phyloP scores from a whole-genome alignment of 2,113 vertebrate genomes.

The Seriola rivoliana region DNA sequence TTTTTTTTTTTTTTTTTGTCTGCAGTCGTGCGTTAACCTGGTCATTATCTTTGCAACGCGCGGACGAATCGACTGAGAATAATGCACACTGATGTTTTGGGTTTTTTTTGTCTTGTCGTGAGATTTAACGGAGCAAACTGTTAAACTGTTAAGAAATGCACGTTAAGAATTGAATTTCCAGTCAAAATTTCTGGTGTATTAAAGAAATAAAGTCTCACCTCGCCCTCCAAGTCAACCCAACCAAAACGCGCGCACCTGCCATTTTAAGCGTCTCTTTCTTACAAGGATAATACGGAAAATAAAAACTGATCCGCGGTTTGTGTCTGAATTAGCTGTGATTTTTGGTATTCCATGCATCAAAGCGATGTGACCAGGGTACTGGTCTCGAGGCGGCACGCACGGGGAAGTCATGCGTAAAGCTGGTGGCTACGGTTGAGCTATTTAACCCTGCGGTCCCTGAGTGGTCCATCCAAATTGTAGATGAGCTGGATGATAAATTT shows the following conservation, averaged over 20 bases:
- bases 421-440: conserved; percentile 53
- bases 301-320: conserved; percentile 30
- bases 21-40: conserved; percentile 38
- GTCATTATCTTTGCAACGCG: conserved; percentile 26
- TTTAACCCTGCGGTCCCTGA: conserved; percentile 76
- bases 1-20: conserved; percentile 11
- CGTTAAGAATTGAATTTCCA: not conserved
- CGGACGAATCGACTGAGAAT: conserved; percentile 2
- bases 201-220: conserved; percentile 67
- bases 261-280: conserved; percentile 51
- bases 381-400: conserved; percentile 53
- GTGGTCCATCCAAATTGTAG: conserved; percentile 54
- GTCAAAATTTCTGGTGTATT: conserved; percentile 3
- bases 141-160: not conserved
- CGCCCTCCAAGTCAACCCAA: conserved; percentile 47
- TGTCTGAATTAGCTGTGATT: conserved; percentile 33
- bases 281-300: not conserved
- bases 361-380: conserved; percentile 44
- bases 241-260: conserved; percentile 50
- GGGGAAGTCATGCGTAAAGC: conserved; percentile 78
- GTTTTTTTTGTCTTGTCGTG: not conserved
- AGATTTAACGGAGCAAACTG: conserved; percentile 22
- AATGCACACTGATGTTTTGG: not conserved
- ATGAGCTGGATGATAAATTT: conserved; percentile 45
- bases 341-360: conserved; percentile 60